Conservation (phyloP, 2,888 invertebrate genomes). For the Entomobrya multifasciata region DNA sequence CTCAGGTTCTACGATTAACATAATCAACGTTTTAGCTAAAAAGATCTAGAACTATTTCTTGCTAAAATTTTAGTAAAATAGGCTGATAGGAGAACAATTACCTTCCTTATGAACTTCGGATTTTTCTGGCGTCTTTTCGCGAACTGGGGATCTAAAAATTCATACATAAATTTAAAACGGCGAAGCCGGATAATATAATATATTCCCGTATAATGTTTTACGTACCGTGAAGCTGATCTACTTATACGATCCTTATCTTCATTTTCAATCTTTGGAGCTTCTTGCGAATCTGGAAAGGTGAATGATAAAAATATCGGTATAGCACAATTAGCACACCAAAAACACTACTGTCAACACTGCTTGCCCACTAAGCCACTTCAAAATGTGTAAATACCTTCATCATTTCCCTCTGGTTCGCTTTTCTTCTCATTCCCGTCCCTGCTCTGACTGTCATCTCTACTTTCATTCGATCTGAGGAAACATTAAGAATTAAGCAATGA, state of each 20-base stretch:
- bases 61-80: too few relatives aligned
- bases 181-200: too few relatives aligned
- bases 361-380: neutral
- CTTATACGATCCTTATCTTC: too few relatives aligned
- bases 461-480: constrained; percentile 31
- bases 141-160: constrained; percentile 48
- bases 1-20: neutral
- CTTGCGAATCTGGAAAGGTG: too few relatives aligned
- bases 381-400: constrained; percentile 38
- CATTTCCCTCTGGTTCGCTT: constrained; percentile 51
- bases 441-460: constrained; percentile 35
- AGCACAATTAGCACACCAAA: too few relatives aligned
- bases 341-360: too few relatives aligned
- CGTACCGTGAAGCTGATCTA: neutral
- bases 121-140: constrained; percentile 43
- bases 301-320: too few relatives aligned
- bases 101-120: neutral
- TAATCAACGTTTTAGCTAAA: too few relatives aligned
- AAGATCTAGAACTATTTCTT: too few relatives aligned
- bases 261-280: too few relatives aligned
- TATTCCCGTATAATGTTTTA: neutral
- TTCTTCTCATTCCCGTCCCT: constrained; percentile 20
- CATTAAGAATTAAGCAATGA: too few relatives aligned
- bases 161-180: neutral
- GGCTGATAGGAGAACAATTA: neutral